Evolutionary conservation across 2,888 invertebrate genomes (phyloP).

Genomic region (Spialia ferax): DNA sequence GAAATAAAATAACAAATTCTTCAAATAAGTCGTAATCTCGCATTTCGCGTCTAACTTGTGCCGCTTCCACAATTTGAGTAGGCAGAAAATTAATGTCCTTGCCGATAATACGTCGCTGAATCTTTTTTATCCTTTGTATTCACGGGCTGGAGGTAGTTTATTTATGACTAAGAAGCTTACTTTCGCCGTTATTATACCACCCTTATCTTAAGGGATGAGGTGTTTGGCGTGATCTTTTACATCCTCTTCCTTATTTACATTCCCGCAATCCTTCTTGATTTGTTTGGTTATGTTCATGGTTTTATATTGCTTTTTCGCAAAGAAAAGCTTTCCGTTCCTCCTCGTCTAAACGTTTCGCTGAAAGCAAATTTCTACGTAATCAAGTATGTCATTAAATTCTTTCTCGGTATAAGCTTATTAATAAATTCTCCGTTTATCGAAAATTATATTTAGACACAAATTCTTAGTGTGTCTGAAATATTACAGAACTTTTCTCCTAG

Average conservation of each 20-base stretch:
- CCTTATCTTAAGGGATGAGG: conserved; percentile 32
- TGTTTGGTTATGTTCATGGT: conserved; percentile 3
- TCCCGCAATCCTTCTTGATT: conserved; percentile 16
- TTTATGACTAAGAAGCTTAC: conserved; percentile 60
- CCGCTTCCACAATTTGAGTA: conserved; percentile 59
- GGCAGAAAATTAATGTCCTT: conserved; percentile 75
- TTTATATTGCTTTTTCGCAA: conserved; percentile 5
- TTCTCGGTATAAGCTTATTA: not conserved
- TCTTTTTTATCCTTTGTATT: conserved; percentile 66
- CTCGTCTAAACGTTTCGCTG: not conserved
- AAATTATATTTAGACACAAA: not conserved
- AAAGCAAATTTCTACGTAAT: conserved; percentile 2
- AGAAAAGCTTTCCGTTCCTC: not conserved
- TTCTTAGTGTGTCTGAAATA: not conserved
- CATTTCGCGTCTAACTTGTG: conserved; percentile 46
- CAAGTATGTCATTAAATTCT: not conserved
- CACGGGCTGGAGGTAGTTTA: conserved; percentile 59
- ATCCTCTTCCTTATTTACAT: conserved; percentile 27
- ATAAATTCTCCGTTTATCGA: not conserved
- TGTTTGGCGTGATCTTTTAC: conserved; percentile 24
- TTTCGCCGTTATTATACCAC: conserved; percentile 37
- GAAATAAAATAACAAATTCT: conserved; percentile 7
- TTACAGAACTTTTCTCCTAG: not conserved
- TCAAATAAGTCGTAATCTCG: not conserved
- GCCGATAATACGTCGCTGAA: conserved; percentile 64